Conservation (phyloP, 2,113 vertebrate genomes). For the Ictalurus furcatus region DNA sequence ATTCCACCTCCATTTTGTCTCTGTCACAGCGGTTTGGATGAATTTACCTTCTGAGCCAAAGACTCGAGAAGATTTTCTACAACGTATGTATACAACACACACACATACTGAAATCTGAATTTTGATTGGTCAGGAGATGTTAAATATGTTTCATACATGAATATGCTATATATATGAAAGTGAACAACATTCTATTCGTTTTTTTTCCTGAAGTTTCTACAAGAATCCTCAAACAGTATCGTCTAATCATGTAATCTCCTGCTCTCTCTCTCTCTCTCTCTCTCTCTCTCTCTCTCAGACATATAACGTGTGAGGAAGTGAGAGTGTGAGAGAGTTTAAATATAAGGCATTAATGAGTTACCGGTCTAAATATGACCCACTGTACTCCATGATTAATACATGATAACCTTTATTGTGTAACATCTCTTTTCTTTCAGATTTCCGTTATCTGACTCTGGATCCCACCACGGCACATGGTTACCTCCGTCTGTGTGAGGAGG, state of each 20-base stretch:
- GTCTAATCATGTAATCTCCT: too few relatives aligned
- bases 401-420: background rate
- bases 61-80: background rate
- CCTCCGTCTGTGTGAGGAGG: constrained; percentile 12
- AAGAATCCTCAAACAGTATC: too few relatives aligned
- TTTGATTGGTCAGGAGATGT: too few relatives aligned
- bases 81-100: background rate
- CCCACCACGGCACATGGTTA: background rate
- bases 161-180: too few relatives aligned
- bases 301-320: background rate
- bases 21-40: background rate
- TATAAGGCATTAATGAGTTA: background rate
- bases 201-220: too few relatives aligned
- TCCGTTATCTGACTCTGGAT: constrained; percentile 32
- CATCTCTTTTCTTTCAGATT: background rate
- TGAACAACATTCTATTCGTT: too few relatives aligned
- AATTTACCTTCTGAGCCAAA: background rate
- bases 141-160: too few relatives aligned
- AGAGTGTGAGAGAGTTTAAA: background rate
- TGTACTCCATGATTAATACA: background rate
- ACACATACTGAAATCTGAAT: too few relatives aligned
- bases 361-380: background rate
- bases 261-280: too few relatives aligned
- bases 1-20: background rate
- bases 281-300: too few relatives aligned